Conservation (phyloP, 2,888 invertebrate species). For the Platycheirus rosarum region DNA sequence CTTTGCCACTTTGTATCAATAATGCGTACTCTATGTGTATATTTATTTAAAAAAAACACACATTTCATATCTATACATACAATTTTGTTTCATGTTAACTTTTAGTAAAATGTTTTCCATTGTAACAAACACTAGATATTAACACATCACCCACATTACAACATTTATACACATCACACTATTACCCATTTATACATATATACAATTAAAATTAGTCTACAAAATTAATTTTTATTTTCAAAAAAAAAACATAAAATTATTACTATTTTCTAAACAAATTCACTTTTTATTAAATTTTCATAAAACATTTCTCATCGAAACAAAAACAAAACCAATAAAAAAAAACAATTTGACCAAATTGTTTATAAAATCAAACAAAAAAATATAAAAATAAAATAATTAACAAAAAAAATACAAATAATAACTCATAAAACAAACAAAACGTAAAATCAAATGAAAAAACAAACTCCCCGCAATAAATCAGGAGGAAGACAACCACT, state of each 20-base stretch:
- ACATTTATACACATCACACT: constrained; percentile 56
- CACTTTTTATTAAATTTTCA: constrained; percentile 74
- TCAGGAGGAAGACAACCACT: constrained; percentile 94
- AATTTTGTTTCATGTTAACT: constrained; percentile 57
- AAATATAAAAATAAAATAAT: constrained; percentile 49
- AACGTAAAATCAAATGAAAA: constrained; percentile 77
- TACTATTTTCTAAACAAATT: constrained; percentile 72
- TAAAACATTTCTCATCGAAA: constrained; percentile 74
- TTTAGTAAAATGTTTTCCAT: constrained; percentile 72
- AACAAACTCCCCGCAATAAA: constrained; percentile 75
- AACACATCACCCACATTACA: constrained; percentile 58
- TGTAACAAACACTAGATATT: constrained; percentile 28
- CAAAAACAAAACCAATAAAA: constrained; percentile 65
- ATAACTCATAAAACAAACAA: constrained; percentile 48
- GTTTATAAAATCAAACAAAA: constrained; percentile 62
- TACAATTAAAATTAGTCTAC: constrained; percentile 32
- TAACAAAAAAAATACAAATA: constrained; percentile 33
- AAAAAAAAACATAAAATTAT: constrained; percentile 66
- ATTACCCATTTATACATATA: constrained; percentile 34
- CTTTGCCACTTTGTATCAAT: constrained; percentile 58
- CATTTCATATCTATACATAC: constrained; percentile 60
- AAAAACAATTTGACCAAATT: constrained; percentile 38
- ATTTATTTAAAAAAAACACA: constrained; percentile 39
- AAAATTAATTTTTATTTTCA: constrained; percentile 34
- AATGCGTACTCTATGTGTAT: constrained; percentile 58